Base-by-base conservation (phyloP, 1,140 invertebrate genomes). In the Hypothenemus hampei region DNA sequence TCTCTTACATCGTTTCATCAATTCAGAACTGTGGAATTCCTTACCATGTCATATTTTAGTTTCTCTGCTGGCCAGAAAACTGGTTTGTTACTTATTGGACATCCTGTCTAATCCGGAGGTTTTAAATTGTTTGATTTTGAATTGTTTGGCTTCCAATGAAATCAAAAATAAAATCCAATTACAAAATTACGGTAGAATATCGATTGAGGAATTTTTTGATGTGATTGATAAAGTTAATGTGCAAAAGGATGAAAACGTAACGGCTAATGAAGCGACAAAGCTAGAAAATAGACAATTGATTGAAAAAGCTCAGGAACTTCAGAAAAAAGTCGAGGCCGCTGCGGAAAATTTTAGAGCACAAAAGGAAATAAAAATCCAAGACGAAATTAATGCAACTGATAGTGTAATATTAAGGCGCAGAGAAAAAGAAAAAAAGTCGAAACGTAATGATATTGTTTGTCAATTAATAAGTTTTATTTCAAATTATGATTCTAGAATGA, bases 21-120 rank as follows among this genome's bases (percentile, higher is more conserved):
- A 81, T 4, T 82, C 80, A 78, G 82, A 84, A 63, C 60, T 84
- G 13, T 81, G 77, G 66, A 82, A 80, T 60, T 83, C 81, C 1
- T 73, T 82, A 24, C 80, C 82, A 19, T 82, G 79, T 18, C 78
- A 80, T 65, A 65, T 82, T 22, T 68, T 85, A 20, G 66, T 82
- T 3, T 75, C 81, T 22, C 78, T 85, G 45, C 58, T 84, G 43
- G 75, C 81, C 2, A 81, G 78, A 66, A 78, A 74, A 54, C 65
- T 83, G 6, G 72, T 79, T 29, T 64, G 43, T 19, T 77, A 74
- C 54, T 69, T 77, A 43, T 63, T 76, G 23, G 71, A 64, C 41
- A 72, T 71, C 11, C 58, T 78, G 35, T 71, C 74, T 10, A 67
- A 76, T 58, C 77, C 78, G 7, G 60, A 68, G 20, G 77, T 77